Base-by-base conservation (phyloP, 2,797 vertebrate species). In the Atherinosoma microstoma region DNA sequence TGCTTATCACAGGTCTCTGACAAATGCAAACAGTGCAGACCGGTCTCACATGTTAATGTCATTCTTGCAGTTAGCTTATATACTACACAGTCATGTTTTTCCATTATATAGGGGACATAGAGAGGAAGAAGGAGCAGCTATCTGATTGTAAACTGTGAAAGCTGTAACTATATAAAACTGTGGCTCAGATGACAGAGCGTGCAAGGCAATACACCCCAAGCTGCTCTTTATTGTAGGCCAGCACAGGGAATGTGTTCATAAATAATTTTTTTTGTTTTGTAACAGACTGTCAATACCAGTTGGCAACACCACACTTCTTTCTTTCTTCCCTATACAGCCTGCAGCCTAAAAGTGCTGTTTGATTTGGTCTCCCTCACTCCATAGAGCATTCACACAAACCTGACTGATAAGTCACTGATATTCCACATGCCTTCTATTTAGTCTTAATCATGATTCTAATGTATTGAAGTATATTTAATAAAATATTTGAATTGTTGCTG, bases 1-100 rank as follows among this genome's bases (percentile, higher is more conserved):
- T 84, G 74, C 75, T 81, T 74, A 72, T 91, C 74, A 68, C 89
- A 85, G 22, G 67, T 73, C 20, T 77, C 56, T 90, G 83, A 71
- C 75, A 85, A 78, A 35, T 84, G 73, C 72, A 90, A 91, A 90
- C 68, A 88, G 62, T 67, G 45, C 27, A 69, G 36, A 57, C 29
- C 62, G 34, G 3, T 62, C 59, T 92, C 78, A 80, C 89, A 83
- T 62, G 70, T 29, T 58, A 75, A 76, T 67, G 85, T 18, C 45
- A 90, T 70, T 79, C 63, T 58, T 70, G 10, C 66, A 76, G 54
- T 30, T 49, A 49, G 51, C 64, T 54, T 66, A 38, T 61, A 82
- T 27, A 12, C n/a, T n/a, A 34, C 40, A 67, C 57, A 74, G 53
- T 53, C 36, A 62, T 77, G 42, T 47, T 24, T 38, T 75, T 38